Conservation (phyloP, 2,113 vertebrate species). For the Pundamilia nyererei region DNA sequence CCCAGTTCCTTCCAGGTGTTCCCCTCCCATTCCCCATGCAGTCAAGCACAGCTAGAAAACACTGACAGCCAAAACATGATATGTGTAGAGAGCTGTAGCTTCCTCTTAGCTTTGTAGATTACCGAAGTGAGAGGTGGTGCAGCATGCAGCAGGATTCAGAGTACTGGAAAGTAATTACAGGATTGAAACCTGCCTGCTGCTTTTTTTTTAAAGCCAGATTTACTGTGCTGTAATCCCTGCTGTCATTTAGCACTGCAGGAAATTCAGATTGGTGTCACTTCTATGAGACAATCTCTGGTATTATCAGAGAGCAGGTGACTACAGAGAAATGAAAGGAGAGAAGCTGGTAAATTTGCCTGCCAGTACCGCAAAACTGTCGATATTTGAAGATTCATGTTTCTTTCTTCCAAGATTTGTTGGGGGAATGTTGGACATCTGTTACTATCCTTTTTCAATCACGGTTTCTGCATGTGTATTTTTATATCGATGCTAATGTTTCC, state of each 20-base stretch:
- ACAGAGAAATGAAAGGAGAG: background rate
- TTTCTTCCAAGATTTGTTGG: background rate
- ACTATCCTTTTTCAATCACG: background rate
- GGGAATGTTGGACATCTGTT: background rate
- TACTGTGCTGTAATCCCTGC: slow-evolving; percentile 3
- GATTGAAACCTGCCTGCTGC: slow-evolving; percentile 4
- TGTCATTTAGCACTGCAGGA: background rate
- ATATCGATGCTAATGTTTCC: background rate
- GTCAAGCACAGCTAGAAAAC: slow-evolving; percentile 2
- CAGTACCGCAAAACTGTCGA: background rate
- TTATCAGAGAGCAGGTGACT: background rate
- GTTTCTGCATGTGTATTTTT: background rate
- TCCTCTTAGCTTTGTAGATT: background rate
- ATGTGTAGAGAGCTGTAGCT: background rate
- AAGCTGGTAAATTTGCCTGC: background rate
- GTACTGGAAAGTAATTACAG: background rate
- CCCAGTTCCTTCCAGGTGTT: background rate
- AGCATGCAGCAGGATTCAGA: background rate
- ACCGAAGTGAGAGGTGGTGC: background rate
- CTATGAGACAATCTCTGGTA: background rate
- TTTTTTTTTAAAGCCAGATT: background rate
- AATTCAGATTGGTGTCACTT: background rate
- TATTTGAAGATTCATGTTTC: background rate
- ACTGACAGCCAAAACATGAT: background rate
- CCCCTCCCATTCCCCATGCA: background rate